A percentile compares a stretch with the other conserved stretches of the same genome.
These are phyloP conservation scores for Vireo griseus DNA, from an alignment of 2,797 vertebrate species.

Conservation along the genomic window DNA sequence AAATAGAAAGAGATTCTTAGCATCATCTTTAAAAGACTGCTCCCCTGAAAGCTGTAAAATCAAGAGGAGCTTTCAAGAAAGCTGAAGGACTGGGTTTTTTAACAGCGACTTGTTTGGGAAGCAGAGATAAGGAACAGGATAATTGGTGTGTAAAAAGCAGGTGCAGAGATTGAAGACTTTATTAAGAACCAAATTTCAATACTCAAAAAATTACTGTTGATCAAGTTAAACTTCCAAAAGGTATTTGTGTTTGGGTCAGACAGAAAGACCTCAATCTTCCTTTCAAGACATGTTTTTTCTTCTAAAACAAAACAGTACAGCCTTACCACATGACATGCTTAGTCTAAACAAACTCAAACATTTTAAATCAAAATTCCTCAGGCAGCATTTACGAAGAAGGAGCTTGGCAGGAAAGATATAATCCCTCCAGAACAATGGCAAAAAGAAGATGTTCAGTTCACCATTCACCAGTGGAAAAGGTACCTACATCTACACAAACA, in stretches of 20 bases:
- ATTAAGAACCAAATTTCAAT: background rate
- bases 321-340: background rate
- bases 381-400: background rate
- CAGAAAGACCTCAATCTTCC: background rate
- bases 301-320: background rate
- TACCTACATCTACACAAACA: background rate
- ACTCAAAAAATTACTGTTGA: background rate
- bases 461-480: background rate
- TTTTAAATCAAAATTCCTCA: background rate
- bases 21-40: background rate
- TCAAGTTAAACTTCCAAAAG: background rate
- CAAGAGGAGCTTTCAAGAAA: background rate
- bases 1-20: background rate
- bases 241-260: background rate
- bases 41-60: background rate
- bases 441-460: background rate
- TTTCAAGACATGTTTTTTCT: background rate
- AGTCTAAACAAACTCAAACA: background rate
- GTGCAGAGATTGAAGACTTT: background rate
- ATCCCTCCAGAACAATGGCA: background rate
- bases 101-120: background rate
- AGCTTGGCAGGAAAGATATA: background rate
- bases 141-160: background rate
- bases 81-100: background rate
- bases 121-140: background rate